phyloP scores from a whole-genome alignment of 2,888 invertebrate species.

The Ectemnius cavifrons region DNA sequence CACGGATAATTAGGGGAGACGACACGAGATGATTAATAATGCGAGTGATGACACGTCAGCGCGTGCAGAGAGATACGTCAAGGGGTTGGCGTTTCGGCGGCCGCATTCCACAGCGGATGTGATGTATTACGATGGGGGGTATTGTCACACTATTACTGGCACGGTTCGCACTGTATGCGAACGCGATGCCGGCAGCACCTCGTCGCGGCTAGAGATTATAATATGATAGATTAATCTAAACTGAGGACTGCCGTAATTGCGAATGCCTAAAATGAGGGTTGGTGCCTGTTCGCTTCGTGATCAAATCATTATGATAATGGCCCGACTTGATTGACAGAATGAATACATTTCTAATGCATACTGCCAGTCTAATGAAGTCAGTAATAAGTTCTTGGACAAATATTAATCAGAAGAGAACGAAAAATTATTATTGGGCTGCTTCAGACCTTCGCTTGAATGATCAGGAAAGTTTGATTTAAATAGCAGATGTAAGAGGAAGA shows the following conservation, averaged over 20 bases:
- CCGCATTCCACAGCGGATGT: conserved; percentile 38
- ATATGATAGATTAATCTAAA: conserved; percentile 55
- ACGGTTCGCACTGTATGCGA: conserved; percentile 13
- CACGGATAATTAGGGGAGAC: conserved; percentile 19
- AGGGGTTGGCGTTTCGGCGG: conserved; percentile 1
- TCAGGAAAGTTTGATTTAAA: too few relatives aligned
- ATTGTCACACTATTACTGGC: conserved; percentile 52
- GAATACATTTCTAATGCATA: too few relatives aligned
- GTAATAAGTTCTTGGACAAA: too few relatives aligned
- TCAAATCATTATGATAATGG: too few relatives aligned
- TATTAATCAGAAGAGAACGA: too few relatives aligned
- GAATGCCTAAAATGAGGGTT: conserved; percentile 7
- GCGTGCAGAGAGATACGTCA: conserved; percentile 11
- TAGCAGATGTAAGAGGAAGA: too few relatives aligned
- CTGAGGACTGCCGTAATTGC: conserved; percentile 44
- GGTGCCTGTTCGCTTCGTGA: too few relatives aligned
- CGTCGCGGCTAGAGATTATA: conserved; percentile 37
- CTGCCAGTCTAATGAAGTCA: too few relatives aligned
- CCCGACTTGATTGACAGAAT: too few relatives aligned
- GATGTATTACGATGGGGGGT: conserved; percentile 38
- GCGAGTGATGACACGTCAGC: conserved; percentile 27
- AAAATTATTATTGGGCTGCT: too few relatives aligned
- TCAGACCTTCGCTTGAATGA: too few relatives aligned
- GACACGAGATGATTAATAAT: conserved; percentile 46
- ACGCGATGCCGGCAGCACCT: neutral